Conservation (phyloP, 2,797 vertebrate species). For the Myotis findleyi region DNA sequence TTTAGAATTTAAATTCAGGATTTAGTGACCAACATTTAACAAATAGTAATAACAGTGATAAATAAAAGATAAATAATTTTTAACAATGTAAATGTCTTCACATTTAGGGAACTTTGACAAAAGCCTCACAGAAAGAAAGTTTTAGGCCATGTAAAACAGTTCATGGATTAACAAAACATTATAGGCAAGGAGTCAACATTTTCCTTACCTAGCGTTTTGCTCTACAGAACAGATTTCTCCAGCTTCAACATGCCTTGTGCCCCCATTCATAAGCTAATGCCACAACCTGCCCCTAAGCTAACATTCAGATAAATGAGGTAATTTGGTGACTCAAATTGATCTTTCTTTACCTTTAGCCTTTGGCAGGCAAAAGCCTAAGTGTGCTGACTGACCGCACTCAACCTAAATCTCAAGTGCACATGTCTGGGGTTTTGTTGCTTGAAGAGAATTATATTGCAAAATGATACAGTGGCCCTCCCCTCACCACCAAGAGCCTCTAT, state of each 20-base stretch:
- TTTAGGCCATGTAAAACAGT: neutral
- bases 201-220: neutral
- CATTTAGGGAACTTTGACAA: conserved; percentile 2
- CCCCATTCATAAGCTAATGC: neutral
- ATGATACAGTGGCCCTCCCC: neutral
- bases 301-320: conserved; percentile 6
- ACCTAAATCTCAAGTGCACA: neutral
- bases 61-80: conserved; percentile 28
- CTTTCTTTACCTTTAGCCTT: neutral
- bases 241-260: neutral
- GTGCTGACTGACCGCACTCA: neutral
- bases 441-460: neutral
- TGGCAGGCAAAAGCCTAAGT: neutral
- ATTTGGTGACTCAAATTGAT: neutral
- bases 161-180: neutral
- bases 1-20: conserved; percentile 40
- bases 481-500: neutral
- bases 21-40: conserved; percentile 10
- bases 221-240: neutral
- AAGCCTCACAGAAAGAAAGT: neutral
- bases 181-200: neutral
- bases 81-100: neutral
- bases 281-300: neutral
- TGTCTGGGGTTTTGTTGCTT: neutral
- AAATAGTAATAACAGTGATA: neutral